Conservation (phyloP, 2,888 invertebrate genomes). For the Aplocera efformata region DNA sequence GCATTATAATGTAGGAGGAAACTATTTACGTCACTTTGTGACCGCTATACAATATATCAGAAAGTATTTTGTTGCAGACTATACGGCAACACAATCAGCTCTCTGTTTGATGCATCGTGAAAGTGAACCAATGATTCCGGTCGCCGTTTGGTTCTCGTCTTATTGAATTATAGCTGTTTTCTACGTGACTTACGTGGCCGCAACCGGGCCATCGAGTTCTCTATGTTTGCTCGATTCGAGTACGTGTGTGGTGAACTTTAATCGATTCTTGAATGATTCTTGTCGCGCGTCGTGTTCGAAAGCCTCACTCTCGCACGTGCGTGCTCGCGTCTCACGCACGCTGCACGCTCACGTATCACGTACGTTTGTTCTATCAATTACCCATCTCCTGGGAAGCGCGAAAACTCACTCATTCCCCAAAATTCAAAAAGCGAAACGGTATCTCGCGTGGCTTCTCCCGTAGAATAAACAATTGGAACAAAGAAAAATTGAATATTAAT, state of each 20-base stretch:
- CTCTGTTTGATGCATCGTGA: constrained; percentile 30
- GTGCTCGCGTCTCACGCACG: constrained; percentile 13
- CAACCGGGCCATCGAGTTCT: constrained; percentile 54
- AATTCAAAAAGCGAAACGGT: constrained; percentile 2
- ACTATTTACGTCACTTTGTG: constrained; percentile 21
- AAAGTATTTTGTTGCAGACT: constrained; percentile 20
- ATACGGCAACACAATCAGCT: constrained; percentile 19
- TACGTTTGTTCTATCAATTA: constrained; percentile 18
- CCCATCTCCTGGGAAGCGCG: constrained; percentile 15
- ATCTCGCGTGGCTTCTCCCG: constrained; percentile 35
- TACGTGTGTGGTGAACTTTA: constrained; percentile 62
- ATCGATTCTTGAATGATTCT: constrained; percentile 64
- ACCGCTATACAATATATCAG: constrained; percentile 1
- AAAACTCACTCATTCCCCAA: constrained; percentile 22
- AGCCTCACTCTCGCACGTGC: constrained; percentile 37
- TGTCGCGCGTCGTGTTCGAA: constrained; percentile 43
- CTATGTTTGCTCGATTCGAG: constrained; percentile 62
- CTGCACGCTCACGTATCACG: neutral
- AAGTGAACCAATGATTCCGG: constrained; percentile 50
- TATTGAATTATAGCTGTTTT: constrained; percentile 66
- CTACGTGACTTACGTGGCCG: constrained; percentile 56
- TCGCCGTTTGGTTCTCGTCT: constrained; percentile 56
- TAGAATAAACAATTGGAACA: constrained; percentile 26
- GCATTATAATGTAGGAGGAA: constrained; percentile 14
- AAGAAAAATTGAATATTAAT: constrained; percentile 49